These are phyloP conservation scores for Chalcosyrphus nemorum DNA, from an alignment of 2,888 invertebrate genomes.

Conservation along the genomic window DNA sequence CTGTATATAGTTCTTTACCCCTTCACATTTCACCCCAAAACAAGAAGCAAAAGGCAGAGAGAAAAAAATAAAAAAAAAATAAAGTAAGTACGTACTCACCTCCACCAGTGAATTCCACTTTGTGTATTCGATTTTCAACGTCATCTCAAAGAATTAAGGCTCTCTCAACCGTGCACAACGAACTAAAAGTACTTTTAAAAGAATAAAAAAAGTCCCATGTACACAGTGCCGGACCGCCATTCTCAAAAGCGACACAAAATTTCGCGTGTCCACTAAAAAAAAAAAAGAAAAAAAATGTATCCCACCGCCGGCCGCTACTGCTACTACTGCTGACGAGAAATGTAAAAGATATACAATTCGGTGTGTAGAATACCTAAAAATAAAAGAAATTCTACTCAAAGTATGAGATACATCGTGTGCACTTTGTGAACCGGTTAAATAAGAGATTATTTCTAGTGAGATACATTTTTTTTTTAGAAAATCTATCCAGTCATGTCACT, in stretches of 20 bases:
- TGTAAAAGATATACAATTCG: not conserved
- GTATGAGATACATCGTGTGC: slow-evolving; percentile 7
- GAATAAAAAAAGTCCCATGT: not conserved
- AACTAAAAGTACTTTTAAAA: slow-evolving; percentile 33
- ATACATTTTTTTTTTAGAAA: not conserved
- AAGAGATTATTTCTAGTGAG: slow-evolving; percentile 33
- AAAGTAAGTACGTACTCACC: slow-evolving; percentile 7
- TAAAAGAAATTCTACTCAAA: not conserved
- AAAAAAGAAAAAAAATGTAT: not conserved
- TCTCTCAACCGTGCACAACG: slow-evolving; percentile 30
- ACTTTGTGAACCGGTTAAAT: slow-evolving; percentile 29
- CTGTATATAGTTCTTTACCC: slow-evolving; percentile 32
- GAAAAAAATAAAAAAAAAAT: not conserved
- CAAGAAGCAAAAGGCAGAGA: not conserved
- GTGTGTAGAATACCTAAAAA: slow-evolving; percentile 15
- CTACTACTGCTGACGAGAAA: slow-evolving; percentile 11
- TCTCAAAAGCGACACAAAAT: slow-evolving; percentile 18
- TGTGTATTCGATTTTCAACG: slow-evolving; percentile 37
- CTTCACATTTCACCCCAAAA: slow-evolving; percentile 28
- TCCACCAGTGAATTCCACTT: slow-evolving; percentile 26
- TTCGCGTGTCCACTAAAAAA: slow-evolving; percentile 17
- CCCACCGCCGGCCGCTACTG: too few relatives aligned
- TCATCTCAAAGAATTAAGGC: slow-evolving; percentile 29
- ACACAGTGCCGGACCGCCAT: slow-evolving; percentile 3
- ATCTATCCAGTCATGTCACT: slow-evolving; percentile 31